A percentile compares a stretch with the other conserved stretches of the same genome.
phyloP scores from a whole-genome alignment of 2,888 invertebrate genomes.

The Acleris holmiana region DNA sequence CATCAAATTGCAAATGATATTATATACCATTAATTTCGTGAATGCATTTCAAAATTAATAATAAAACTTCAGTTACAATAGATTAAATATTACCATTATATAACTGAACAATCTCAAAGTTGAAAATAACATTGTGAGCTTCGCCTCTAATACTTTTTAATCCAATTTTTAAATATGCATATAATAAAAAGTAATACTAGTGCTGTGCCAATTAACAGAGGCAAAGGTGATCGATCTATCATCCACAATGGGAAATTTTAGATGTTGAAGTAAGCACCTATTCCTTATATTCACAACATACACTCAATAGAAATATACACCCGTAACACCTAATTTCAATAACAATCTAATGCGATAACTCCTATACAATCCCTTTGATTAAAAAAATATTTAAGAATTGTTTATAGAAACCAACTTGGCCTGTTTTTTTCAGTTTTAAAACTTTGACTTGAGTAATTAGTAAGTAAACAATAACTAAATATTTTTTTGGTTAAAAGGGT shows the following conservation, averaged over 20 bases:
- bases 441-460: not conserved
- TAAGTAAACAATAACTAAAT: conserved; percentile 31
- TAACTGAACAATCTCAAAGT: conserved; percentile 38
- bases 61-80: conserved; percentile 41
- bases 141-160: conserved; percentile 7
- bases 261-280: conserved; percentile 56
- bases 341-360: conserved; percentile 71
- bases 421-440: not conserved
- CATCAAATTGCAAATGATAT: conserved; percentile 71
- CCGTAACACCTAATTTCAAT: conserved; percentile 65
- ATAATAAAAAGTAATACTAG: not conserved
- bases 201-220: conserved; percentile 2
- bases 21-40: conserved; percentile 66
- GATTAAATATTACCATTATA: conserved; percentile 47
- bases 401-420: conserved; percentile 5
- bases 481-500: conserved; percentile 25
- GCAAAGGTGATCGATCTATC: conserved; percentile 22
- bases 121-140: conserved; percentile 20
- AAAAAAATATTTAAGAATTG: conserved; percentile 32
- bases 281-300: conserved; percentile 62
- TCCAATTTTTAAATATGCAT: not conserved
- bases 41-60: conserved; percentile 46
- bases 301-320: conserved; percentile 65
- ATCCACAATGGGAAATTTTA: conserved; percentile 6
- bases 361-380: conserved; percentile 53